A percentile compares a stretch with the other conserved stretches of the same genome.
phyloP scores from a whole-genome alignment of 1,140 invertebrate species.

The Monomorium pharaonis region DNA sequence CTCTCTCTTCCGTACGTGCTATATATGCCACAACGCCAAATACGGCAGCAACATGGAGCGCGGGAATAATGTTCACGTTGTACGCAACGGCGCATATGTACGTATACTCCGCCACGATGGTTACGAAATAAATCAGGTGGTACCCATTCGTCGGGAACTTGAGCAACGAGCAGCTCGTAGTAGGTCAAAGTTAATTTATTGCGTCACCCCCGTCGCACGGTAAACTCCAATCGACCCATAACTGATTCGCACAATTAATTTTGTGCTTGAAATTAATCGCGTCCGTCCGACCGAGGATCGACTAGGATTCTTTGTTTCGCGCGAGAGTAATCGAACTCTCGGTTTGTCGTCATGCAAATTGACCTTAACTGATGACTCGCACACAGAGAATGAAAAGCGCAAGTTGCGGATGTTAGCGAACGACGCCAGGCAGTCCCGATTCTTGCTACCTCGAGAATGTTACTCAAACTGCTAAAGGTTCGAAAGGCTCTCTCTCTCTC shows the following conservation, averaged over 20 bases:
- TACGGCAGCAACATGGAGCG: slow-evolving; percentile 66
- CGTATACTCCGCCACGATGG: background rate
- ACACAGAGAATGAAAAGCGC: background rate
- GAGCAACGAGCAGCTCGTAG: slow-evolving; percentile 23
- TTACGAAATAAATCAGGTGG: slow-evolving; percentile 53
- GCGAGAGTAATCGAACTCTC: background rate
- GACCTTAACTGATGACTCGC: background rate
- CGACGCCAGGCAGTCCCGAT: background rate
- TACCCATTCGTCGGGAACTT: slow-evolving; percentile 25
- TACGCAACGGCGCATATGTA: slow-evolving; percentile 36
- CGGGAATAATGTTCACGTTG: slow-evolving; percentile 56
- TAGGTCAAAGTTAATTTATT: slow-evolving; percentile 39
- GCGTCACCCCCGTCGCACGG: slow-evolving; percentile 2
- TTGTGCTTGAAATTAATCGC: background rate
- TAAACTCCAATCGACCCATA: slow-evolving; percentile 21
- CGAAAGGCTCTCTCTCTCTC: background rate
- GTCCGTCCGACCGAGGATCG: background rate
- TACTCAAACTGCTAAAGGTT: slow-evolving; percentile 42
- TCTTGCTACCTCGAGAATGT: slow-evolving; percentile 53
- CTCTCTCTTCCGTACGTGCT: slow-evolving; percentile 18
- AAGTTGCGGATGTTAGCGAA: background rate
- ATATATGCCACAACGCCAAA: slow-evolving; percentile 53
- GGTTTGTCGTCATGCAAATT: slow-evolving; percentile 1
- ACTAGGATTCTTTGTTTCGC: slow-evolving; percentile 14
- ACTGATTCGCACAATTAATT: slow-evolving; percentile 9